A percentile compares a stretch with the other conserved stretches of the same genome.
phyloP scores from a whole-genome alignment of 2,888 invertebrate species.

The Globia sparganii region DNA sequence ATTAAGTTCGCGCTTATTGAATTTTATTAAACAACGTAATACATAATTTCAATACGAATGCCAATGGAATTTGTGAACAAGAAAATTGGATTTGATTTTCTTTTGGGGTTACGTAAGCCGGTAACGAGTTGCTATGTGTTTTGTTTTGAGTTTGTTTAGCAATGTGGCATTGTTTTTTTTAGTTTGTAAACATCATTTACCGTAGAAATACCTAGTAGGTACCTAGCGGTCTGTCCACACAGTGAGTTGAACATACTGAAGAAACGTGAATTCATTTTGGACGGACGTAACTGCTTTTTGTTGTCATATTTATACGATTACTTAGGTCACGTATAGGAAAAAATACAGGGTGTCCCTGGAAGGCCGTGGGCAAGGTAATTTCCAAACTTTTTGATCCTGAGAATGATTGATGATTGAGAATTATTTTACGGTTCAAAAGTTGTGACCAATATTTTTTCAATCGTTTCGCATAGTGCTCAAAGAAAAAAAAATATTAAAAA shows the following conservation, averaged over 20 bases:
- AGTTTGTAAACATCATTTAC: neutral
- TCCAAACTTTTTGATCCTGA: too few relatives aligned
- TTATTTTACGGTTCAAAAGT: too few relatives aligned
- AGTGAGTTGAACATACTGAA: neutral
- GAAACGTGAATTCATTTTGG: neutral
- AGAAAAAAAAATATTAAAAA: too few relatives aligned
- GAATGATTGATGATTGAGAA: too few relatives aligned
- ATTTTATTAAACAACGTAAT: slow-evolving; percentile 61
- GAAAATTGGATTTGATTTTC: slow-evolving; percentile 59
- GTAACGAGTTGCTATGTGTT: slow-evolving; percentile 30
- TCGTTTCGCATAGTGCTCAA: too few relatives aligned
- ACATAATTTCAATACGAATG: slow-evolving; percentile 60
- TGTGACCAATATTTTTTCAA: too few relatives aligned
- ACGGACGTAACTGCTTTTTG: neutral
- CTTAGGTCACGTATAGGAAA: neutral
- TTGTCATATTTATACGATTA: neutral
- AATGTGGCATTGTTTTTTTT: neutral
- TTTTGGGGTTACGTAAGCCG: slow-evolving; percentile 41
- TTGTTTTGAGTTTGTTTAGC: neutral
- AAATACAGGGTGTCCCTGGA: too few relatives aligned
- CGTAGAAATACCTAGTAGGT: neutral
- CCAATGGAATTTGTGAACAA: slow-evolving; percentile 53
- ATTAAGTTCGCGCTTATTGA: slow-evolving; percentile 57
- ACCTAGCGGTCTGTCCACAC: neutral
- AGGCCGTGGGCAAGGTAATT: too few relatives aligned